Conservation (phyloP, 2,797 vertebrate genomes). For the Furcifer pardalis region DNA sequence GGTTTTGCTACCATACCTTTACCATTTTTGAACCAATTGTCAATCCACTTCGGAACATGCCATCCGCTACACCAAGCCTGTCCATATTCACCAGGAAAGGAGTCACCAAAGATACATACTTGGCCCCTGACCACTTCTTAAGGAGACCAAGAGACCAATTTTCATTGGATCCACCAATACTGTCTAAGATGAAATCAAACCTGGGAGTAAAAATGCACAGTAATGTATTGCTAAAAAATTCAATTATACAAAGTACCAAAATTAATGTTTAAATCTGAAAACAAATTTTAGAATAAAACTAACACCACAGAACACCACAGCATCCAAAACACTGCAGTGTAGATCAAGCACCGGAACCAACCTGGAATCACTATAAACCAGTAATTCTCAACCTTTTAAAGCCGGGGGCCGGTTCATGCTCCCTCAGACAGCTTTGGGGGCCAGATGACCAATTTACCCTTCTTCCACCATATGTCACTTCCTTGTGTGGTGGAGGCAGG, state of each 20-base stretch:
- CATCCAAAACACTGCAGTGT: neutral
- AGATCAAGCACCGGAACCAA: too few relatives aligned
- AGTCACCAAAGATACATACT: slow-evolving; percentile 91
- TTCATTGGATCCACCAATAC: slow-evolving; percentile 90
- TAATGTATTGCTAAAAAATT: neutral
- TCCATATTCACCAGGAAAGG: slow-evolving; percentile 94
- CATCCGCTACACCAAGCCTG: slow-evolving; percentile 88
- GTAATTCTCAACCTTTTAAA: too few relatives aligned
- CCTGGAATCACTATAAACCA: neutral
- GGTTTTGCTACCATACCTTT: slow-evolving; percentile 80
- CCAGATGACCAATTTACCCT: too few relatives aligned
- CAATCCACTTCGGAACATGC: slow-evolving; percentile 88
- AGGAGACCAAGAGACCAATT: slow-evolving; percentile 86
- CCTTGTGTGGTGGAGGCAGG: too few relatives aligned
- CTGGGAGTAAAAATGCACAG: slow-evolving; percentile 69
- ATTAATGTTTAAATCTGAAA: neutral
- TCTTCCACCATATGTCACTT: too few relatives aligned
- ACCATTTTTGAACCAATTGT: slow-evolving; percentile 86
- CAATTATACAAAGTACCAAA: neutral
- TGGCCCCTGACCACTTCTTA: slow-evolving; percentile 93
- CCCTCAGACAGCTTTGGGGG: too few relatives aligned
- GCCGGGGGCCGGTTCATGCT: too few relatives aligned
- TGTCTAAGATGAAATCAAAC: slow-evolving; percentile 95
- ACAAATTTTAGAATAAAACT: too few relatives aligned
- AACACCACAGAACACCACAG: neutral